Conservation (phyloP, 2,888 invertebrate species). For the Erpobdella octoculata region DNA sequence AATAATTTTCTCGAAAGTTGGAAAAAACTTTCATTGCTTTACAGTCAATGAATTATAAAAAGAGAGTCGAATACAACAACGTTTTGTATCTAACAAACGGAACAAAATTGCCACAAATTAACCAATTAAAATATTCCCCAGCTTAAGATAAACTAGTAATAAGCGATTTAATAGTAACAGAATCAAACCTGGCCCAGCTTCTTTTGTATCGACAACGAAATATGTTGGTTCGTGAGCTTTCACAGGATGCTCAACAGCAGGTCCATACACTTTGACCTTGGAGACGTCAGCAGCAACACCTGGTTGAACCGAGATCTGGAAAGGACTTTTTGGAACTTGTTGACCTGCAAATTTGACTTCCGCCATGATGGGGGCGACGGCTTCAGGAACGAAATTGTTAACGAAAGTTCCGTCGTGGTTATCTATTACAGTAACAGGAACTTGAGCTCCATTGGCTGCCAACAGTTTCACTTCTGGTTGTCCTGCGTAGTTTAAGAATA, state of each 20-base stretch:
- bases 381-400: slow-evolving; percentile 63
- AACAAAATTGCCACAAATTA: not conserved
- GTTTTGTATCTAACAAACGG: not conserved
- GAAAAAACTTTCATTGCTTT: not conserved
- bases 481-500: slow-evolving; percentile 59
- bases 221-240: slow-evolving; percentile 16
- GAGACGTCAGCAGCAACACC: slow-evolving; percentile 58
- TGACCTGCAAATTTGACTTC: slow-evolving; percentile 74
- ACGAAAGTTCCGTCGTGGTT: slow-evolving; percentile 70
- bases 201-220: slow-evolving; percentile 27
- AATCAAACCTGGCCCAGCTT: slow-evolving; percentile 28
- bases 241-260: slow-evolving; percentile 27
- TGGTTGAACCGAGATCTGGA: slow-evolving; percentile 57
- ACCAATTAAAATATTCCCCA: not conserved
- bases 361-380: slow-evolving; percentile 64
- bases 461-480: slow-evolving; percentile 67
- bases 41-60: not conserved
- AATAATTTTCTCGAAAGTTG: not conserved
- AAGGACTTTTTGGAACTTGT: slow-evolving; percentile 73
- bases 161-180: not conserved
- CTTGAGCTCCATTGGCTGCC: slow-evolving; percentile 66
- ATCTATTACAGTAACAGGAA: slow-evolving; percentile 70
- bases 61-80: not conserved
- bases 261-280: slow-evolving; percentile 31
- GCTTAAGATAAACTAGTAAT: not conserved